These are phyloP conservation scores for Mylabris sibirica DNA, from an alignment of 2,888 invertebrate species.

Conservation along the genomic window DNA sequence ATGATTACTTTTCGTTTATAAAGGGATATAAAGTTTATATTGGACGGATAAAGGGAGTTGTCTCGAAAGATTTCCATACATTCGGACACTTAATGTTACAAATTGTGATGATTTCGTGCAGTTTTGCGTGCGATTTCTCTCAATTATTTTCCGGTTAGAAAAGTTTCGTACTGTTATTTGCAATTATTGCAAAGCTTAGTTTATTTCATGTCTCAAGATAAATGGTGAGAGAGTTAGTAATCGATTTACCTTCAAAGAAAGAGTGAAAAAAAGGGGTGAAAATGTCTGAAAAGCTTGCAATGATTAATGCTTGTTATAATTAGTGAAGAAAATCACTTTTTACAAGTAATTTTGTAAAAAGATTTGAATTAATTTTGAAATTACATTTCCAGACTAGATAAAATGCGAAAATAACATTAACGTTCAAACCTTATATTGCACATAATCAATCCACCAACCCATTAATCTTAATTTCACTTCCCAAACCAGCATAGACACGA, in stretches of 20 bases:
- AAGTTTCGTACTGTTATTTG: background rate
- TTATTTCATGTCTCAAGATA: background rate
- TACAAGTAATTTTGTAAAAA: background rate
- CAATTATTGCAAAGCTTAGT: background rate
- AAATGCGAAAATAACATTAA: conserved; percentile 16
- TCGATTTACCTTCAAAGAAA: background rate
- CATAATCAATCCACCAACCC: conserved; percentile 50
- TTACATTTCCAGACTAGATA: conserved; percentile 2
- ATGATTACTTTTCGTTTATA: background rate
- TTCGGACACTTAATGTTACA: background rate
- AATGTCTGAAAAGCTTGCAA: background rate
- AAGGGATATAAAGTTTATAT: background rate
- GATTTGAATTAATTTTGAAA: background rate
- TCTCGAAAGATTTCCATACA: too few species aligned
- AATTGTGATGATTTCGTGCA: too few species aligned
- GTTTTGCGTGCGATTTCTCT: background rate
- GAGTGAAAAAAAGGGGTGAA: background rate
- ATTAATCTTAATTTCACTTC: conserved; percentile 53
- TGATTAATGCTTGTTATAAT: conserved; percentile 8
- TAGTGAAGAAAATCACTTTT: background rate
- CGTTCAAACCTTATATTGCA: conserved; percentile 44
- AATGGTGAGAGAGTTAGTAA: background rate
- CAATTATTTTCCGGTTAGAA: background rate
- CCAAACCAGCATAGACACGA: conserved; percentile 43
- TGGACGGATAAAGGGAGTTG: background rate